These are phyloP conservation scores for Micropoecilia bifurca DNA, from an alignment of 2,797 vertebrate species.

Conservation along the genomic window DNA sequence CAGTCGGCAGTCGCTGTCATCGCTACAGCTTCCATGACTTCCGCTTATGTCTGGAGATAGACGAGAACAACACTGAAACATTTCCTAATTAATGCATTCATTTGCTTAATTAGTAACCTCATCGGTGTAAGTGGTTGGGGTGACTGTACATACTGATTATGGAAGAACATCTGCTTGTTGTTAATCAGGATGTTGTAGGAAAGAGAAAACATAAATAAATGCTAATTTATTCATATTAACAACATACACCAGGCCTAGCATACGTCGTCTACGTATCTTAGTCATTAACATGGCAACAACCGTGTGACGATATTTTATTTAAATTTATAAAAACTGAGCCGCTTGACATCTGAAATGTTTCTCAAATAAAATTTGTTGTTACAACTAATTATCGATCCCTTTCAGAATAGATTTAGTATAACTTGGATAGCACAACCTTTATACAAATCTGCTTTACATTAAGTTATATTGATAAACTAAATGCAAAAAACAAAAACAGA, in stretches of 20 bases:
- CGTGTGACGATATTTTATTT: background rate
- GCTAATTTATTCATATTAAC: background rate
- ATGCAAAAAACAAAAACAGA: background rate
- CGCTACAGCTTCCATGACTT: background rate
- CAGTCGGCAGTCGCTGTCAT: slow-evolving; percentile 2
- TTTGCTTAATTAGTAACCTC: slow-evolving; percentile 55
- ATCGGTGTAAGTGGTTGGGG: slow-evolving; percentile 39
- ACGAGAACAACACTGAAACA: slow-evolving; percentile 17
- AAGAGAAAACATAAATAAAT: slow-evolving; percentile 23
- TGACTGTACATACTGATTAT: slow-evolving; percentile 35
- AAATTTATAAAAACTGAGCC: background rate
- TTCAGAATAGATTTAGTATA: background rate
- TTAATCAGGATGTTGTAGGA: slow-evolving; percentile 28
- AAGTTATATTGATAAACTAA: background rate
- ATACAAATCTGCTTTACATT: background rate
- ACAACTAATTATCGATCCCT: too few relatives aligned
- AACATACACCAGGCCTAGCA: background rate
- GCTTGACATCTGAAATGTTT: background rate
- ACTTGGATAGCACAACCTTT: background rate
- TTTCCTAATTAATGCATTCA: slow-evolving; percentile 38
- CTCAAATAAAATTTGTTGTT: too few relatives aligned
- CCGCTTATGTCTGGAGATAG: background rate
- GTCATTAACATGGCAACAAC: background rate
- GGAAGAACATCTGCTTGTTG: slow-evolving; percentile 20
- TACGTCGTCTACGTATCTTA: too few relatives aligned